phyloP scores from a whole-genome alignment of 2,797 vertebrate species.

The Pampus argenteus region DNA sequence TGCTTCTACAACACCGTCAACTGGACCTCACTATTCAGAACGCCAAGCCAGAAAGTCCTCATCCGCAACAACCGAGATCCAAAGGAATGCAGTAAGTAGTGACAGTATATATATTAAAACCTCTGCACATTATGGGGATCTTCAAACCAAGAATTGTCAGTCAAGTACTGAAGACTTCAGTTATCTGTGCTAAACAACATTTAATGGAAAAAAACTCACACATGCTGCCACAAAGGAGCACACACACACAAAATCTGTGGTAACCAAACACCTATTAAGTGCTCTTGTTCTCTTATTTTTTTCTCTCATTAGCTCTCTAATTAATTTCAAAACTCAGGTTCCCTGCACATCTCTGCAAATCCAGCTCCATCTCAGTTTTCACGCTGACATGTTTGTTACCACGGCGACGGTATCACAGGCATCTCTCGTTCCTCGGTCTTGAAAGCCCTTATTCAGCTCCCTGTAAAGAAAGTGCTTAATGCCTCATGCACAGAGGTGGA shows the following conservation, averaged over 20 bases:
- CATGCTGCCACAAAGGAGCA: not conserved
- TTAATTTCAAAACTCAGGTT: constrained; percentile 35
- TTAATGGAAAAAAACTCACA: constrained; percentile 6
- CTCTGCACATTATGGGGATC: too few relatives aligned
- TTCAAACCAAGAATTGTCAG: too few relatives aligned
- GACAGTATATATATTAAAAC: too few relatives aligned
- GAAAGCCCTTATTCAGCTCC: constrained; percentile 53
- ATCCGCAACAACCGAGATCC: constrained; percentile 92
- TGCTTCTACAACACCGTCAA: constrained; percentile 98
- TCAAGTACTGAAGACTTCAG: too few relatives aligned
- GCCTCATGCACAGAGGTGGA: constrained; percentile 39
- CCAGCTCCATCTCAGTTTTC: not conserved
- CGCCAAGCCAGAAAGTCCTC: constrained; percentile 89
- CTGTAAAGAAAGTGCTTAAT: constrained; percentile 34
- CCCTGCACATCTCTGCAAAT: constrained; percentile 21
- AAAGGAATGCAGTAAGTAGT: constrained; percentile 94
- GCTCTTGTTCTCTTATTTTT: constrained; percentile 11
- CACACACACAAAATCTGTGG: not conserved
- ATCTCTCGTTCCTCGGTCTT: constrained; percentile 24
- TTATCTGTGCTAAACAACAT: not conserved
- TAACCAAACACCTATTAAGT: constrained; percentile 27
- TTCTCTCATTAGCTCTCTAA: constrained; percentile 24
- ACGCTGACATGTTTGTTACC: constrained; percentile 41
- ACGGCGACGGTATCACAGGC: constrained; percentile 34
- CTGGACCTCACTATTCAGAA: constrained; percentile 96